These are phyloP conservation scores for Alosa sapidissima DNA, from an alignment of 2,797 vertebrate species.

Conservation along the genomic window DNA sequence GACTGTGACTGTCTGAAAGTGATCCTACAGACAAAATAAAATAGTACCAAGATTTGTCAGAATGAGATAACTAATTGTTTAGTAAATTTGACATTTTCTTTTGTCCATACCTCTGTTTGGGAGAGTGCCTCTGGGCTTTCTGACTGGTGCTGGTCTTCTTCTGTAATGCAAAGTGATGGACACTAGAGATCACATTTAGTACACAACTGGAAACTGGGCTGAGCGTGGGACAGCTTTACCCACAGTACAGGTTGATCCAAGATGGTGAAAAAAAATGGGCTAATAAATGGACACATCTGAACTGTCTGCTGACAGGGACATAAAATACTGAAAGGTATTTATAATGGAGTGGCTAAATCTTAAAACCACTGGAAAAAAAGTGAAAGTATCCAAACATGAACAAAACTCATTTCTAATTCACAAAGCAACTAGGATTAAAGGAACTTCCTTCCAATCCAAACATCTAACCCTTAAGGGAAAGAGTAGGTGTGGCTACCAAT, in stretches of 20 bases:
- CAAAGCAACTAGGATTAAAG: not conserved
- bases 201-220: not conserved
- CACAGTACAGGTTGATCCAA: not conserved
- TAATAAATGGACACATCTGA: not conserved
- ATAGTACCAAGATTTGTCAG: not conserved
- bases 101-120: slow-evolving; percentile 9
- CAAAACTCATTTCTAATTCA: not conserved
- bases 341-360: not conserved
- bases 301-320: not conserved
- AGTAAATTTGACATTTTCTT: not conserved
- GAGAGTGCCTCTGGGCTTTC: not conserved
- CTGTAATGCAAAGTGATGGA: not conserved
- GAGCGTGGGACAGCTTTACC: not conserved
- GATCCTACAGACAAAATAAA: not conserved
- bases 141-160: not conserved
- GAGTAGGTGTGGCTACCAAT: not conserved
- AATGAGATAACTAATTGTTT: not conserved
- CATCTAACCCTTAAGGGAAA: not conserved
- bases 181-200: not conserved
- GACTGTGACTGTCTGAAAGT: not conserved
- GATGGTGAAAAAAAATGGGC: not conserved
- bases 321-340: not conserved
- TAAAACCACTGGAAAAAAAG: not conserved
- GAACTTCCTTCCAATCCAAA: slow-evolving; percentile 7
- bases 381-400: not conserved